These are phyloP conservation scores for Dynastes maya DNA, from an alignment of 2,888 invertebrate genomes.

Conservation along the genomic window DNA sequence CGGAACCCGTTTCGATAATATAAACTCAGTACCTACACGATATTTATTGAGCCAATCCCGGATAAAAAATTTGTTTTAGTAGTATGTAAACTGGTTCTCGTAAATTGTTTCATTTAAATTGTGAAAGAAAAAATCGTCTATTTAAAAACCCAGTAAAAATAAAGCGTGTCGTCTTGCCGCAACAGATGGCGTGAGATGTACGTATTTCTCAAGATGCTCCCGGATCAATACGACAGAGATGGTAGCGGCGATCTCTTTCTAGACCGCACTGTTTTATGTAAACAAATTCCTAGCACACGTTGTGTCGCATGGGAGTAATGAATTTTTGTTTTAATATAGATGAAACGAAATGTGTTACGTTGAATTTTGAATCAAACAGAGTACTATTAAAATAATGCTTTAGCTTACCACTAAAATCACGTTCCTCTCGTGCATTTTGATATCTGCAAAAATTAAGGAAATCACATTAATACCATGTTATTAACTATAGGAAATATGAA, in stretches of 20 bases:
- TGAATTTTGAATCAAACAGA: too few species aligned
- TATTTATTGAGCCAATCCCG: too few species aligned
- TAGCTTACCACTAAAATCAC: too few species aligned
- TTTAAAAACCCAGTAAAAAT: constrained; percentile 4
- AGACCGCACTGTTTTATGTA: constrained; percentile 16
- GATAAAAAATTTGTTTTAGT: too few species aligned
- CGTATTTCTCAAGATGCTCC: constrained; percentile 38
- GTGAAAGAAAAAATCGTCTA: not conserved
- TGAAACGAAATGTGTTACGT: not conserved
- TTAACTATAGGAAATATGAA: too few species aligned
- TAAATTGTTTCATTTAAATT: too few species aligned
- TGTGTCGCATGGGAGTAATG: not conserved
- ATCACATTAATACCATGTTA: too few species aligned
- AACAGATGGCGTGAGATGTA: constrained; percentile 43
- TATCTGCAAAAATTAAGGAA: too few species aligned
- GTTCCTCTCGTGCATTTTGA: too few species aligned
- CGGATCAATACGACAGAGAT: constrained; percentile 36
- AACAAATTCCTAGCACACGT: constrained; percentile 16
- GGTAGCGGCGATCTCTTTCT: constrained; percentile 21
- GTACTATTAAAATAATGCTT: too few species aligned
- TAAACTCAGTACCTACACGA: too few species aligned
- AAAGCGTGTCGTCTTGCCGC: constrained; percentile 19
- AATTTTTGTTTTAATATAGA: constrained; percentile 1
- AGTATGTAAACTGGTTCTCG: too few species aligned
- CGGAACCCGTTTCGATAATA: not conserved